phyloP scores from a whole-genome alignment of 2,888 invertebrate species.

The Ashinkailepas kermadecensis region DNA sequence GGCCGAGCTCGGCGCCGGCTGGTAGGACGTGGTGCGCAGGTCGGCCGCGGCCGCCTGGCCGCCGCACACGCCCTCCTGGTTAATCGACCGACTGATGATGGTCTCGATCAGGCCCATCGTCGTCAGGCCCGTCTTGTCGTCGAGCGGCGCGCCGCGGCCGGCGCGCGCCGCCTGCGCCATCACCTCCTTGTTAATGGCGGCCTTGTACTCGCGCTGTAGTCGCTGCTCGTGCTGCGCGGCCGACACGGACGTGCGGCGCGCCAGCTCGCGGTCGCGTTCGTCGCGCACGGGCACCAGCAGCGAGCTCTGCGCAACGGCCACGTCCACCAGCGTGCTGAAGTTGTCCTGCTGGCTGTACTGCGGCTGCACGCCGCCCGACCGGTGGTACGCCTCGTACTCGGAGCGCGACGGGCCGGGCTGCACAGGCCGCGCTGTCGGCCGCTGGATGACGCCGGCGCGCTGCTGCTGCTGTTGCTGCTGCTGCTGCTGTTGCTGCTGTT shows the following conservation, averaged over 20 bases:
- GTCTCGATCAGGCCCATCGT: constrained; percentile 32
- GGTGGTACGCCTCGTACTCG: constrained; percentile 30
- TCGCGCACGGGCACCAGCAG: constrained; percentile 22
- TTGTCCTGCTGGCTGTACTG: constrained; percentile 27
- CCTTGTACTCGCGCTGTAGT: constrained; percentile 23
- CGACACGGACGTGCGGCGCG: constrained; percentile 26
- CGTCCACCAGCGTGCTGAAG: constrained; percentile 30
- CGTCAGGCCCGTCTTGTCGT: constrained; percentile 27
- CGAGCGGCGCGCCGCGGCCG: constrained; percentile 17
- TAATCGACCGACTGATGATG: constrained; percentile 31
- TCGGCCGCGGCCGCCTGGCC: background rate
- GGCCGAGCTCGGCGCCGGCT: background rate
- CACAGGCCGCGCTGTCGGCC: constrained; percentile 26
- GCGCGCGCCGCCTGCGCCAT: constrained; percentile 22
- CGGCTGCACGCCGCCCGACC: constrained; percentile 23
- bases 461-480: constrained; percentile 25
- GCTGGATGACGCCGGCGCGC: constrained; percentile 3
- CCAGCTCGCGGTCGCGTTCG: constrained; percentile 6
- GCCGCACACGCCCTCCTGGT: constrained; percentile 24
- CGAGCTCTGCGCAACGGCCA: constrained; percentile 30
- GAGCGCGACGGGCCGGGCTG: constrained; percentile 32
- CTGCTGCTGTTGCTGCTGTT: background rate
- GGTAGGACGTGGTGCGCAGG: background rate
- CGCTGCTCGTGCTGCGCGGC: constrained; percentile 28
- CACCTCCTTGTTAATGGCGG: constrained; percentile 25